phyloP scores from a whole-genome alignment of 2,888 invertebrate species.

The Nomada hirtipes region DNA sequence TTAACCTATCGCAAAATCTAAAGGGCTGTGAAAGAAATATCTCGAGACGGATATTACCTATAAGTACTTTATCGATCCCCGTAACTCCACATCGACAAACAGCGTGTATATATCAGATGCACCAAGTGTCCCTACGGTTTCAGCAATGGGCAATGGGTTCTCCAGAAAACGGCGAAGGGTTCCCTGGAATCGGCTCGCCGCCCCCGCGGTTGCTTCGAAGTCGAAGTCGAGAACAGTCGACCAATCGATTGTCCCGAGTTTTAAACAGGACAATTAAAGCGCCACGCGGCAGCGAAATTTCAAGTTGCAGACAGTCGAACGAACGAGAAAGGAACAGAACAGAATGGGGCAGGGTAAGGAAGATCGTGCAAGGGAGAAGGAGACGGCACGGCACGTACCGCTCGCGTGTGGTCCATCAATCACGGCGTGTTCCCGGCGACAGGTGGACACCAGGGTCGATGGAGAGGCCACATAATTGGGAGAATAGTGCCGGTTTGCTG shows the following conservation, averaged over 20 bases:
- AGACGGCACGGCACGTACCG: conserved; percentile 62
- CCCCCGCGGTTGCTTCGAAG: conserved; percentile 26
- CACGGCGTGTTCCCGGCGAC: conserved; percentile 76
- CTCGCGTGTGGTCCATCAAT: conserved; percentile 77
- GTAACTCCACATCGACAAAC: not conserved
- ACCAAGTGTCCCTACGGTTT: not conserved
- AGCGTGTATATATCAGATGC: not conserved
- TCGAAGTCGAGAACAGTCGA: not conserved
- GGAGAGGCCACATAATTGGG: conserved; percentile 77
- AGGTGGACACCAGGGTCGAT: conserved; percentile 77
- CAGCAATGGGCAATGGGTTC: conserved; percentile 10
- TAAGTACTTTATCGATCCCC: too few relatives aligned
- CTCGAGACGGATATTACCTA: too few relatives aligned
- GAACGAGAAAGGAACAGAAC: not conserved
- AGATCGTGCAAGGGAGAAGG: conserved; percentile 39
- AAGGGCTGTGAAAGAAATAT: too few relatives aligned
- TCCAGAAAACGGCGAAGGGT: not conserved
- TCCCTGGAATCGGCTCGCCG: conserved; percentile 17
- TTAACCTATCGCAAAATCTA: too few relatives aligned
- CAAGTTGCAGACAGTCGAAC: not conserved
- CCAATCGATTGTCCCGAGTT: conserved; percentile 13
- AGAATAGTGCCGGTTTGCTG: conserved; percentile 78
- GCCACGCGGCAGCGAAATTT: conserved; percentile 40
- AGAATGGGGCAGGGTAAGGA: not conserved
- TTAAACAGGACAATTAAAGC: conserved; percentile 42